Conservation (phyloP, 1,140 invertebrate species). For the Drosophila cardini region DNA sequence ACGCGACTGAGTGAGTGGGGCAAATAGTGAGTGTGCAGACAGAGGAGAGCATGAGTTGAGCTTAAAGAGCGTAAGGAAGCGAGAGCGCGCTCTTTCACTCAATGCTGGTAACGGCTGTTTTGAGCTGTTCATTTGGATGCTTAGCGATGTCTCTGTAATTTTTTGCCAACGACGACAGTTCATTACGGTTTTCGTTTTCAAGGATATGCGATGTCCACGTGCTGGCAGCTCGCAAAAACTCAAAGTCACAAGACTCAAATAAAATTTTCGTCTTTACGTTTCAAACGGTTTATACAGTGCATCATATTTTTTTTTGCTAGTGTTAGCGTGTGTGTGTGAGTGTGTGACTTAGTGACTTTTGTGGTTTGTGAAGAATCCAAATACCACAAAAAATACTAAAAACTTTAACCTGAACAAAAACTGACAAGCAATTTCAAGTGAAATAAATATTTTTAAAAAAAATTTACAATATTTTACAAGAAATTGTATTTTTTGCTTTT, state of each 20-base stretch:
- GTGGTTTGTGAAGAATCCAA: not conserved
- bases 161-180: constrained; percentile 61
- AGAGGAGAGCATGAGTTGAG: not conserved
- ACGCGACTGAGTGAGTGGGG: not conserved
- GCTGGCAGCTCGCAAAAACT: constrained; percentile 49
- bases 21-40: constrained; percentile 25
- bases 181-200: constrained; percentile 76
- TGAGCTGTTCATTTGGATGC: constrained; percentile 60
- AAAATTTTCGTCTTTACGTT: constrained; percentile 30
- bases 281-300: not conserved
- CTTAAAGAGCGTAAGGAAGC: not conserved
- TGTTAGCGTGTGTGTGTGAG: not conserved
- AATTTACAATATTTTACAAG: not conserved
- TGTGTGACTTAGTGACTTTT: not conserved
- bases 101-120: not conserved
- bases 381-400: not conserved
- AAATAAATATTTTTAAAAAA: not conserved
- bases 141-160: constrained; percentile 48
- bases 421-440: not conserved
- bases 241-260: not conserved
- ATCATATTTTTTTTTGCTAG: not conserved
- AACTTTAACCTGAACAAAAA: not conserved
- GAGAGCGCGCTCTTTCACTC: constrained; percentile 45
- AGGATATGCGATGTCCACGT: constrained; percentile 71
- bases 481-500: not conserved